Base-by-base conservation (phyloP, 1,140 invertebrate species). In the Trachymyrmex septentrionalis region DNA sequence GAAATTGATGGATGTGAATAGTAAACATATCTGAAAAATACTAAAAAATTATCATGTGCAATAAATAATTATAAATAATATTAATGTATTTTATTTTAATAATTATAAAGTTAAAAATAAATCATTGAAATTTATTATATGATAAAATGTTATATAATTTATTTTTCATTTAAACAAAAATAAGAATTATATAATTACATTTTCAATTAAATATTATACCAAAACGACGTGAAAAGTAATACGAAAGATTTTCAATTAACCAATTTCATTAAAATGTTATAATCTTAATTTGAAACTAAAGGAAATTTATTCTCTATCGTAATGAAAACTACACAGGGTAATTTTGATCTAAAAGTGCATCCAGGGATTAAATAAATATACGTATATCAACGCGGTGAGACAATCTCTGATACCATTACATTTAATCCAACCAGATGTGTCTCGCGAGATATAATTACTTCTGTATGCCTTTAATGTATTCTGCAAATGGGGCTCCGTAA, bases 361-460 rank as follows among this genome's bases (percentile, higher is more conserved):
- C 30, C 27, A 24, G n/a, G 10, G 27, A 67, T 55, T 48, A 80
- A 80, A 78, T 27, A 78, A 78, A 67, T 53, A 80, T 44, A 66
- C 76, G 63, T 34, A n/a, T 21, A 66, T 80, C 24, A 38, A 16
- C 3, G 24, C 75, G 1, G 10, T 34, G 63, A 64, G 27, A 14
- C 27, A 50, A 80, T 55, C 9, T 44, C 44, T 78, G 63, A 66
- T 67, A 80, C n/a, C 30, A 67, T 80, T 66, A 80, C 24, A 55
- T 80, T 67, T 69, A 67, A 67, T 67, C 59, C 19, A 64, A 2
- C 76, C 76, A 55, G 27, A 34, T 34, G 27, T 80, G 44, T 53
- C 24, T 80, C 27, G 27, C 44, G 44, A 80, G 27, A 80, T 80
- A 53, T 67, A 80, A 80, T 80, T 80, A 80, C 48, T 78, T n/a